These are phyloP conservation scores for Meandrina meandrites DNA, from an alignment of 92 coral and sea anemone genomes.

Conservation along the genomic window DNA sequence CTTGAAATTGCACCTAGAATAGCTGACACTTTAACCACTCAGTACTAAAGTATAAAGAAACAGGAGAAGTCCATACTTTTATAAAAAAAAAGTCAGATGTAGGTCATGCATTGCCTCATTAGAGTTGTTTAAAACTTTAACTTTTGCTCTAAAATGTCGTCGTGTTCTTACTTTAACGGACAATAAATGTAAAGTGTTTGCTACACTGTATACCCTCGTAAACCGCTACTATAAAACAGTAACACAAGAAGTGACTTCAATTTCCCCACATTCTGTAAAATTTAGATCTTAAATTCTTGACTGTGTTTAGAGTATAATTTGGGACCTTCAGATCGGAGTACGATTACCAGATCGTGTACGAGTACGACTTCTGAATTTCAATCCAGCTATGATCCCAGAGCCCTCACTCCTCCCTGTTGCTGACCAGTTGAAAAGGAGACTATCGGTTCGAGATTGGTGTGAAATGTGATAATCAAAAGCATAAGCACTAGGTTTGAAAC, in stretches of 20 bases:
- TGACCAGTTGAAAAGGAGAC: no score
- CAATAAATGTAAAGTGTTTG: not conserved
- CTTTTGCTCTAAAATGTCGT: not conserved
- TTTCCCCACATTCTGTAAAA: no score
- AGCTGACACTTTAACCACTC: not conserved
- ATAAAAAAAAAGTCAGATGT: not conserved
- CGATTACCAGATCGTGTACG: no score
- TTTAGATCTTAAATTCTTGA: not conserved
- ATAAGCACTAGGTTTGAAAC: no score
- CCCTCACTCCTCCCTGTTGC: no score
- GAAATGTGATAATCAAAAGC: no score
- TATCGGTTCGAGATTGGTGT: no score
- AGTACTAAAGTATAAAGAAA: not conserved
- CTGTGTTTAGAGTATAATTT: not conserved
- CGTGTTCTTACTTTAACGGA: not conserved
- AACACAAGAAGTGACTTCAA: not conserved
- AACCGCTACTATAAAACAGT: not conserved
- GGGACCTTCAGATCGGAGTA: no score
- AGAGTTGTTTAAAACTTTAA: not conserved
- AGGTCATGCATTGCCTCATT: not conserved
- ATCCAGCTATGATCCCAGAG: no score
- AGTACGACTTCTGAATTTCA: no score
- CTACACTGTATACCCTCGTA: not conserved
- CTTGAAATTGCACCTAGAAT: not conserved
- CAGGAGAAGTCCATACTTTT: not conserved